Base-by-base conservation (phyloP, 2,888 invertebrate species). In the Lasius fuliginosus region DNA sequence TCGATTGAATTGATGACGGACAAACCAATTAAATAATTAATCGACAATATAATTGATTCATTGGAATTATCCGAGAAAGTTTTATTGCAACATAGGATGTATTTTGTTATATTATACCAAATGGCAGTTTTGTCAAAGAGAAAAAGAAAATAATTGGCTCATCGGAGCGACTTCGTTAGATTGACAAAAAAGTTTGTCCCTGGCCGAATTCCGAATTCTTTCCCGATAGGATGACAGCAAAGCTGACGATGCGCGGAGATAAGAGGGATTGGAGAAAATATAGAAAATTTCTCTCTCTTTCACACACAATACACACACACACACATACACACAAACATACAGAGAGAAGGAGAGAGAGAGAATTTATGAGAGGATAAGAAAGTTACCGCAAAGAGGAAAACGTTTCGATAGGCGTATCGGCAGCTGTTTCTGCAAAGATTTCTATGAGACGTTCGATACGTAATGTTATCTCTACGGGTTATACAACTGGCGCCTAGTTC, bases 161-260 rank as follows among this genome's bases (percentile, higher is more conserved):
- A 89, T 82, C 67, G 56, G 85, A 65, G 77, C 64, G 86, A 86
- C 75, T 90, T 89, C 84, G 89, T 90, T 90, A 87, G 87, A 89
- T 88, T 73, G 89, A 85, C 90, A 87, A 88, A 87, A 88, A 90
- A 89, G 89, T 90, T 86, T 85, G 68, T 83, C 76, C 76, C 85
- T 53, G 71, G 87, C 71, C 85, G 75, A 77, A 65, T 83, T 85
- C 64, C 73, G 82, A 81, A 60, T 86, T 89, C 85, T 85, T 77
- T 84, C 65, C 33, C 62, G 60, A 62, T 68, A 64, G 73, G 64
- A 73, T 69, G 67, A 49, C 65, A 36, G 62, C 60, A 58, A 68
- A 75, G 71, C 77, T 68, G 86, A 75, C 83, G 85, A 85, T 86
- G 76, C 82, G 76, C 76, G 73, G 73, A 84, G 86, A 87, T 86